Evolutionary conservation across 1,140 invertebrate species (phyloP).

Genomic region (Idris sp.): DNA sequence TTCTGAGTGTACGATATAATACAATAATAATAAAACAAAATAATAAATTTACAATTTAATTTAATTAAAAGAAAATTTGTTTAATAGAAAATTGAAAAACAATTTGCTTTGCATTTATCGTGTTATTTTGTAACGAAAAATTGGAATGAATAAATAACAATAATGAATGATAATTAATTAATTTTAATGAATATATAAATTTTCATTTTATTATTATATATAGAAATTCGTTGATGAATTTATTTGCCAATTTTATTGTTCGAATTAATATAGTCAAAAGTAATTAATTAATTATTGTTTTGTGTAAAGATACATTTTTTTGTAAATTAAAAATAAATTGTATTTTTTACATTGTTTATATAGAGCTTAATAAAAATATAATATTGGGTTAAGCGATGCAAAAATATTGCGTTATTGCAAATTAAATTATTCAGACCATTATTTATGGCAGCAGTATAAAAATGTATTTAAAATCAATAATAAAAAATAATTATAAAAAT

Average conservation of each 20-base stretch:
- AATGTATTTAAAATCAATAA: no score
- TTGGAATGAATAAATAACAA: neutral
- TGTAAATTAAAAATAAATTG: slow-evolving; percentile 8
- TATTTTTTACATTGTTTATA: neutral
- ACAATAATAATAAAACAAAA: no score
- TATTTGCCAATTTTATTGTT: neutral
- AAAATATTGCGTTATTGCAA: slow-evolving; percentile 9
- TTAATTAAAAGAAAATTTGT: no score
- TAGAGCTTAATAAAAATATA: slow-evolving; percentile 5
- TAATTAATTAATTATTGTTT: slow-evolving; percentile 16
- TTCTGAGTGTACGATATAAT: no score
- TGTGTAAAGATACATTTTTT: slow-evolving; percentile 11
- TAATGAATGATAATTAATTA: slow-evolving; percentile 24
- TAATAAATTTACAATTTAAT: no score
- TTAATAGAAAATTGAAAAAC: no score
- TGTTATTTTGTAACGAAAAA: slow-evolving; percentile 5
- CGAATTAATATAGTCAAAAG: slow-evolving; percentile 8
- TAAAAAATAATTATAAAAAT: no score
- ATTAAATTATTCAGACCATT: slow-evolving; percentile 4
- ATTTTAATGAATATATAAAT: slow-evolving; percentile 16
- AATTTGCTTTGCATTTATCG: neutral
- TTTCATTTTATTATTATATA: slow-evolving; percentile 6
- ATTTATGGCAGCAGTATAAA: neutral
- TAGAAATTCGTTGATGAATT: slow-evolving; percentile 8
- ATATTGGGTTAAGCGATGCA: slow-evolving; percentile 8